These are phyloP conservation scores for Ctenopoma multispine DNA, from an alignment of 2,797 vertebrate species.

Conservation along the genomic window DNA sequence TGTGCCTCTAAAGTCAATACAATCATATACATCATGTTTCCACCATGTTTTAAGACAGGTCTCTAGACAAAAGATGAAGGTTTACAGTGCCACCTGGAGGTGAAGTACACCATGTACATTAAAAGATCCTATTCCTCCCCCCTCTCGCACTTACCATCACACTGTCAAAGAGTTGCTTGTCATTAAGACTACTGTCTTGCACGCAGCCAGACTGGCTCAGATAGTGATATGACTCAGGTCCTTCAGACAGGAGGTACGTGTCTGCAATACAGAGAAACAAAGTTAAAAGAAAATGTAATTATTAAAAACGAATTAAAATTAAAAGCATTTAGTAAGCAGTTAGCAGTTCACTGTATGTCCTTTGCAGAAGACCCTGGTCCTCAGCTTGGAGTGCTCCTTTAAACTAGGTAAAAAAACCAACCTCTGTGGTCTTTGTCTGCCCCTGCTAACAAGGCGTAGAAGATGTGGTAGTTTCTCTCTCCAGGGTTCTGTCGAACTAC, in stretches of 20 bases:
- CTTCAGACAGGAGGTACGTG: constrained; percentile 85
- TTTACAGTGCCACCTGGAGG: constrained; percentile 63
- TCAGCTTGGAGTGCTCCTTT: no score
- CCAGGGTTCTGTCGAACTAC: constrained; percentile 93
- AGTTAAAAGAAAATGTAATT: background rate
- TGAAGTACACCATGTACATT: background rate
- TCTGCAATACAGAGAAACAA: constrained; percentile 69
- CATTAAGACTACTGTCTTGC: constrained; percentile 87
- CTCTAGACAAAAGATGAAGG: background rate
- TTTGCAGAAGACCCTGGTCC: background rate
- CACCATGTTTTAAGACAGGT: constrained; percentile 4
- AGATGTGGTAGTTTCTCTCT: constrained; percentile 94
- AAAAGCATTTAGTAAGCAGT: no score
- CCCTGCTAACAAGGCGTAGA: constrained; percentile 91
- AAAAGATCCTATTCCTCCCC: background rate
- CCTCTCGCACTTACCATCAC: constrained; percentile 87
- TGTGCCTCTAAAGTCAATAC: constrained; percentile 3
- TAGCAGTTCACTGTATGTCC: background rate
- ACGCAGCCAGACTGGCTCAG: constrained; percentile 90
- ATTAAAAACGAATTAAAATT: background rate
- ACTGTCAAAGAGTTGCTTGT: constrained; percentile 88
- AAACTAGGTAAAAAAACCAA: constrained; percentile 55
- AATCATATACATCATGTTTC: background rate
- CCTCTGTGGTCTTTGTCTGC: constrained; percentile 87
- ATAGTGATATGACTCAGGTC: constrained; percentile 87